A percentile compares a stretch with the other conserved stretches of the same genome.
These are phyloP conservation scores for Gobio gobio DNA, from an alignment of 2,113 vertebrate genomes.

Conservation along the genomic window DNA sequence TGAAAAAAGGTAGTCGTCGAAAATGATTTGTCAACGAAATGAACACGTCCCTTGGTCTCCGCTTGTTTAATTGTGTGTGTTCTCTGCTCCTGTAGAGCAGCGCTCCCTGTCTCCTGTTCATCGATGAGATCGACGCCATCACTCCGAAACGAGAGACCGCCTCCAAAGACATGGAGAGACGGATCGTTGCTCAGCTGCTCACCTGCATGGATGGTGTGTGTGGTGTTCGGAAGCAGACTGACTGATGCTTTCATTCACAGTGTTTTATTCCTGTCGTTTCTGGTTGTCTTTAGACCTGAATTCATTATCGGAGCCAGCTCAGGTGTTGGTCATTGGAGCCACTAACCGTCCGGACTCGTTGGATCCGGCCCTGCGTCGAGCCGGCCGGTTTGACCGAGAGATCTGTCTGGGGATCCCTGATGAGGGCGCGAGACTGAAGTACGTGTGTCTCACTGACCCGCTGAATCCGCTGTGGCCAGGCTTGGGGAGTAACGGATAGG, in stretches of 20 bases:
- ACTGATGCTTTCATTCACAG: too few relatives aligned
- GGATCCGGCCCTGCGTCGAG: conserved; percentile 91
- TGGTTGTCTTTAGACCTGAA: conserved; percentile 81
- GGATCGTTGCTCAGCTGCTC: conserved; percentile 95
- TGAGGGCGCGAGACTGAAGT: conserved; percentile 88
- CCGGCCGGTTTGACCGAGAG: conserved; percentile 94
- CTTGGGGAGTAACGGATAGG: too few relatives aligned
- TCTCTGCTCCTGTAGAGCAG: conserved; percentile 69
- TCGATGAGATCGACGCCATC: conserved; percentile 98
- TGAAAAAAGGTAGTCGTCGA: too few relatives aligned
- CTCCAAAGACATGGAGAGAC: conserved; percentile 98
- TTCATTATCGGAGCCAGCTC: conserved; percentile 76
- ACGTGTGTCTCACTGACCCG: background rate
- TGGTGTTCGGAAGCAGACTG: too few relatives aligned
- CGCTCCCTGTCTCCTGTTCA: conserved; percentile 92
- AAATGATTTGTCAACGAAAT: too few relatives aligned
- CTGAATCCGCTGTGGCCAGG: background rate
- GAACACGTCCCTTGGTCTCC: too few relatives aligned
- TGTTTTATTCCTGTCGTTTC: too few relatives aligned
- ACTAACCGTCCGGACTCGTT: conserved; percentile 94
- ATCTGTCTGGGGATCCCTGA: conserved; percentile 96
- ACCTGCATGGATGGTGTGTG: conserved; percentile 91
- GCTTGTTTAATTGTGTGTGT: background rate
- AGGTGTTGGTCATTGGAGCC: conserved; percentile 92
- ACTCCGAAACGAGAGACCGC: conserved; percentile 95